phyloP scores from a whole-genome alignment of 2,797 vertebrate species.

The Pseudochirops cupreus region DNA sequence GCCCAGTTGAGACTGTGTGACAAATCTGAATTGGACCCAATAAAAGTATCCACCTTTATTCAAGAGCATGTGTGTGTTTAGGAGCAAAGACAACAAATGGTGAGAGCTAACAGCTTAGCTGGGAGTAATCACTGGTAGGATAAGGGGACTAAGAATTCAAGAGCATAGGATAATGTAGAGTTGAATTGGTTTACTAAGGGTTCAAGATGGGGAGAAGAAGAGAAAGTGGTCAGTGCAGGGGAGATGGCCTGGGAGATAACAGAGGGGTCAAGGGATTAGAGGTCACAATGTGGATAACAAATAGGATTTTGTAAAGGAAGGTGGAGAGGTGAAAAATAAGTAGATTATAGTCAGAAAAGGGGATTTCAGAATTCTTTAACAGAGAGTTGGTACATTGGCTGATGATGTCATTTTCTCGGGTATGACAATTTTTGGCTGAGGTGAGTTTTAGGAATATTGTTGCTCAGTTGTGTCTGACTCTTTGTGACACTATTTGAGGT shows the following conservation, averaged over 20 bases:
- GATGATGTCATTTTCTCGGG: too few species aligned
- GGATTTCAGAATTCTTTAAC: too few species aligned
- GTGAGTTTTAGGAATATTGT: too few species aligned
- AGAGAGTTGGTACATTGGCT: too few species aligned
- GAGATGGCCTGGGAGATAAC: not conserved
- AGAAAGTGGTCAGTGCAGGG: not conserved
- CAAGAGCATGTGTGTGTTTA: not conserved
- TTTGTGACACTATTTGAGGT: too few species aligned
- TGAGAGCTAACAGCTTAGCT: not conserved
- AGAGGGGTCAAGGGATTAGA: not conserved
- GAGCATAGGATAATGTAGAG: not conserved
- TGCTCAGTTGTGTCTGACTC: too few species aligned
- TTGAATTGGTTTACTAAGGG: not conserved
- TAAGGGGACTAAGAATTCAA: not conserved
- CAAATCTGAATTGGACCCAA: not conserved
- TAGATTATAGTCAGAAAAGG: too few species aligned
- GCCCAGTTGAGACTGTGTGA: not conserved
- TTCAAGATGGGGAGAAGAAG: not conserved
- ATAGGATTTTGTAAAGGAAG: too few species aligned
- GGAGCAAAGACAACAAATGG: not conserved
- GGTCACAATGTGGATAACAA: too few species aligned
- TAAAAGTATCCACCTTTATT: not conserved
- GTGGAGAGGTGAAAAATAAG: too few species aligned
- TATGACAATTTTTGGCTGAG: too few species aligned
- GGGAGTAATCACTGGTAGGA: not conserved